phyloP scores from a whole-genome alignment of 2,797 vertebrate species.

The Paguma larvata region DNA sequence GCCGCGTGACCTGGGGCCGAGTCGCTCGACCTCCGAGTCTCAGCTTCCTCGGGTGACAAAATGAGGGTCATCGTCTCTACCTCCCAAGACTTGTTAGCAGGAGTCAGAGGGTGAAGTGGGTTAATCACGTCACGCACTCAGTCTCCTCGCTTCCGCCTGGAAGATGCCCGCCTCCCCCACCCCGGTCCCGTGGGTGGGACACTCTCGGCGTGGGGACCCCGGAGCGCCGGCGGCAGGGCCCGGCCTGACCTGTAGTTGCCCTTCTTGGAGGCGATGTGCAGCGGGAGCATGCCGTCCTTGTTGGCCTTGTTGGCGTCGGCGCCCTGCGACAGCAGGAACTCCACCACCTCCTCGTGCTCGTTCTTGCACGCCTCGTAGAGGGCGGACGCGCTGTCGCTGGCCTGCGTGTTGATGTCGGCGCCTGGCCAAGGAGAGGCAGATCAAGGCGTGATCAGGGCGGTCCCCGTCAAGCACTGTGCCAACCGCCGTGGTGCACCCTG shows the following conservation, averaged over 20 bases:
- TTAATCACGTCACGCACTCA: fast-evolving
- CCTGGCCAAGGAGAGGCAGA: conserved; percentile 87
- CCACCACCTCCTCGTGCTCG: conserved; percentile 90
- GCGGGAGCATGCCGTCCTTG: conserved; percentile 93
- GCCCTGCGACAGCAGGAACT: conserved; percentile 92
- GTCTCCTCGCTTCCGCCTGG: too few species aligned
- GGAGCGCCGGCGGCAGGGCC: fast-evolving
- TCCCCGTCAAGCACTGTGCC: too few species aligned
- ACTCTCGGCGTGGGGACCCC: background rate
- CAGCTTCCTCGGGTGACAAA: background rate
- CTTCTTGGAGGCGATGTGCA: conserved; percentile 94
- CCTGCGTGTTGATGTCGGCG: conserved; percentile 95
- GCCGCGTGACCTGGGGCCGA: background rate
- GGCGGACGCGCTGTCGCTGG: conserved; percentile 93
- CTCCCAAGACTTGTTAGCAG: background rate
- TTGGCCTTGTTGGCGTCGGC: conserved; percentile 96
- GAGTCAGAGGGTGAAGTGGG: background rate
- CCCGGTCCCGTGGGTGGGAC: background rate
- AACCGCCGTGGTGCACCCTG: fast-evolving
- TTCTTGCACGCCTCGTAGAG: conserved; percentile 96
- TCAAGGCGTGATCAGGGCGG: fast-evolving
- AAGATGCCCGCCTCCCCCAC: background rate
- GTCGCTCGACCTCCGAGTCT: background rate
- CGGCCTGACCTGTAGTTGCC: conserved; percentile 92
- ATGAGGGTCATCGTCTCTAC: too few species aligned